Conservation (phyloP, 1,140 invertebrate genomes). For the Plectrocnemia conspersa region DNA sequence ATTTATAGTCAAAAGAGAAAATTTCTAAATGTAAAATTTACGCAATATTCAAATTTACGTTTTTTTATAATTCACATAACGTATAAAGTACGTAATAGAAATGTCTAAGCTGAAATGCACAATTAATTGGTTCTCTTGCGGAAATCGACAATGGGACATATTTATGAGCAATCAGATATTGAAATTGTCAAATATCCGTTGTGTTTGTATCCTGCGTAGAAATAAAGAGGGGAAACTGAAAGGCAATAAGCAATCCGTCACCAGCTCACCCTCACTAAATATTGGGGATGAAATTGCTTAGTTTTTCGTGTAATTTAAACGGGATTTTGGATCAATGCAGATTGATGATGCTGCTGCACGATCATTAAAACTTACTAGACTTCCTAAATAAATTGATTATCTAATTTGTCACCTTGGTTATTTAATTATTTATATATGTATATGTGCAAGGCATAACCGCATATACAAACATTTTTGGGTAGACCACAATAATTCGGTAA, state of each 20-base stretch:
- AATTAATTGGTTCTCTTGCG: neutral
- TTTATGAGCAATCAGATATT: conserved; percentile 18
- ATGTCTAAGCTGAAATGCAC: too few species aligned
- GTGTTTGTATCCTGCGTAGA: conserved; percentile 8
- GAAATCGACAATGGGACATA: conserved; percentile 5
- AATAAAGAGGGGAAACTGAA: conserved; percentile 19
- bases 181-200: conserved; percentile 25
- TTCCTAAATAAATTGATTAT: conserved; percentile 20
- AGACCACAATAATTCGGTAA: too few species aligned
- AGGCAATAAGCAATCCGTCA: conserved; percentile 28
- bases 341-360: conserved; percentile 1
- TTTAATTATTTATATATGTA: conserved; percentile 16
- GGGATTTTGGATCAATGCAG: conserved; percentile 2
- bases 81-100: too few species aligned
- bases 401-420: conserved; percentile 9
- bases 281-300: conserved; percentile 24
- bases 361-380: too few species aligned
- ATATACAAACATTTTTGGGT: too few species aligned
- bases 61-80: too few species aligned
- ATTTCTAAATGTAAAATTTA: too few species aligned
- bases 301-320: conserved; percentile 27
- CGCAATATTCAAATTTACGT: too few species aligned
- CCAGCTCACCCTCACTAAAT: conserved; percentile 5
- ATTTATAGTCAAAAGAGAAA: too few species aligned
- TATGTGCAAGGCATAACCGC: too few species aligned